Evolutionary conservation across 2,113 vertebrate genomes (phyloP).

Genomic region (Eclectus roratus): DNA sequence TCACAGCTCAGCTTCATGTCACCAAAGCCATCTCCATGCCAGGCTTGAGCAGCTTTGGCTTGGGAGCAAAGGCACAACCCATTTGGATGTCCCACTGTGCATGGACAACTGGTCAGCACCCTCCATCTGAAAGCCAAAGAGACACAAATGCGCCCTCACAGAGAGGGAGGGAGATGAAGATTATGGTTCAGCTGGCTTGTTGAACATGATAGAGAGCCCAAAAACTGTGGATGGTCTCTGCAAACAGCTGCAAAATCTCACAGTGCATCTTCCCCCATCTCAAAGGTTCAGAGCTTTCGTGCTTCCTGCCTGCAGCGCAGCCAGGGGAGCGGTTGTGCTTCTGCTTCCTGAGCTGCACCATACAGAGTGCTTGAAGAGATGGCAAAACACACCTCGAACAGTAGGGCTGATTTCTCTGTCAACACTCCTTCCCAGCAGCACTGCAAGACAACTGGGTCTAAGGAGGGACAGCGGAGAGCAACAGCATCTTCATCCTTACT

Average conservation of each 20-base stretch:
- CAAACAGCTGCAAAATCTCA: not conserved
- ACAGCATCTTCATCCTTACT: not conserved
- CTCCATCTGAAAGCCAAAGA: not conserved
- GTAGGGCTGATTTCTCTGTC: no score
- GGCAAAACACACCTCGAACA: not conserved
- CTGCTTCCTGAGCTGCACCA: accelerated
- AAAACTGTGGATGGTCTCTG: not conserved
- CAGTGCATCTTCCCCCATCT: not conserved
- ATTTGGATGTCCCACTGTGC: not conserved
- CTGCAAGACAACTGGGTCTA: not conserved
- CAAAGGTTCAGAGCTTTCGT: not conserved
- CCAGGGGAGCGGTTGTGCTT: not conserved
- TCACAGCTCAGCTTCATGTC: not conserved
- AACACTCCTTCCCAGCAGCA: not conserved
- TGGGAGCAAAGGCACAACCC: not conserved
- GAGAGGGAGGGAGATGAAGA: not conserved
- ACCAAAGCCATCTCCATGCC: not conserved
- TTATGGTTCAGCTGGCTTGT: not conserved
- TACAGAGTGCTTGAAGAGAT: not conserved
- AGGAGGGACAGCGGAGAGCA: not conserved
- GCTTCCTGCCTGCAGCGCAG: not conserved
- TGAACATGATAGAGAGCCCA: not conserved
- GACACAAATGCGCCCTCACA: accelerated
- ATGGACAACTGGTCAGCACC: not conserved
- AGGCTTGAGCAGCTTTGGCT: accelerated